These are phyloP conservation scores for Planococcus citri DNA, from an alignment of 1,140 invertebrate genomes.

Conservation along the genomic window DNA sequence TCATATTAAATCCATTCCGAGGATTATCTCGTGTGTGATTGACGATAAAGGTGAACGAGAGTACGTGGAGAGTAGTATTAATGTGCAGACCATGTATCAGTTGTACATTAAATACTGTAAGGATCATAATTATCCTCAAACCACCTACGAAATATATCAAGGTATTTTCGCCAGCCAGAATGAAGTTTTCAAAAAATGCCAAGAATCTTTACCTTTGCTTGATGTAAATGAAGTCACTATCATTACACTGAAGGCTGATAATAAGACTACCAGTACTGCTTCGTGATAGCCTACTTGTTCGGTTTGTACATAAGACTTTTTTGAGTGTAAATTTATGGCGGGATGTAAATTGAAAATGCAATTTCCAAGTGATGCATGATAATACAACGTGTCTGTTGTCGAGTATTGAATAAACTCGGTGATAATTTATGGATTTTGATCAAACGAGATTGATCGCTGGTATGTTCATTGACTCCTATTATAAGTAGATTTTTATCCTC, in stretches of 20 bases:
- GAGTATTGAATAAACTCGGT: too few relatives aligned
- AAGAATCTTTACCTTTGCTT: conserved; percentile 7
- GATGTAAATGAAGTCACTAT: not conserved
- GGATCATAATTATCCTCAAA: not conserved
- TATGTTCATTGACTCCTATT: too few relatives aligned
- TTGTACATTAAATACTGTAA: conserved; percentile 11
- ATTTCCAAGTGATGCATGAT: too few relatives aligned
- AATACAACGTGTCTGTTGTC: too few relatives aligned
- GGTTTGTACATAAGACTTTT: not conserved
- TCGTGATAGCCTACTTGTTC: too few relatives aligned
- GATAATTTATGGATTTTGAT: too few relatives aligned
- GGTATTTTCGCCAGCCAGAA: not conserved
- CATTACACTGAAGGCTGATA: not conserved
- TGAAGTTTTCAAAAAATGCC: conserved; percentile 14
- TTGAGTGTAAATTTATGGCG: too few relatives aligned
- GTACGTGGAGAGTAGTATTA: conserved; percentile 4
- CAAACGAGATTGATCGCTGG: too few relatives aligned
- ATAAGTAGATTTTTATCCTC: too few relatives aligned
- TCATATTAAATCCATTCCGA: conserved; percentile 3
- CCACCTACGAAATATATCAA: not conserved
- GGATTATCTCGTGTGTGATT: not conserved
- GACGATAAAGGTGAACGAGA: not conserved
- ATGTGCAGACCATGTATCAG: conserved; percentile 9
- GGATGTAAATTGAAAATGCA: too few relatives aligned
- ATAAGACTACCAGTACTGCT: not conserved